phyloP scores from a whole-genome alignment of 30 jellyfish, hydroid and myxozoan genomes.

The Hydractinia symbiolongicarpus region DNA sequence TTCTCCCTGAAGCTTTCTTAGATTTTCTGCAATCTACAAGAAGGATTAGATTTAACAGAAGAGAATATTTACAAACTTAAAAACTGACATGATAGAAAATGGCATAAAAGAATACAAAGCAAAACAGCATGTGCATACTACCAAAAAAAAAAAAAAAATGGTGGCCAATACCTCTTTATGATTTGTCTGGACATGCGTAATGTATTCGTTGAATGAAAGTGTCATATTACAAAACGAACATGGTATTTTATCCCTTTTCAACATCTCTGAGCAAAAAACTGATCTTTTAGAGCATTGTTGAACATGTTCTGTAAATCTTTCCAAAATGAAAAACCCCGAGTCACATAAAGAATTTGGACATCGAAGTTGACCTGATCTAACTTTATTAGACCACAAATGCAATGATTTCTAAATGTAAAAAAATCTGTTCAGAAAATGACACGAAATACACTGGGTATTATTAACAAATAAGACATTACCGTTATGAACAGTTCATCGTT shows the following conservation, averaged over 20 bases:
- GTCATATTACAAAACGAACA: constrained; percentile 4
- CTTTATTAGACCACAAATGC: constrained; percentile 13
- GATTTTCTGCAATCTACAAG: constrained; percentile 4
- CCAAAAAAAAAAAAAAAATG: too few relatives aligned
- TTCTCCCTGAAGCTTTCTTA: constrained; percentile 5
- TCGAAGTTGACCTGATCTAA: constrained; percentile 4
- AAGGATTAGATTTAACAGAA: neutral
- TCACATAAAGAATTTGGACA: constrained; percentile 5
- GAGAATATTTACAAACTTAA: neutral
- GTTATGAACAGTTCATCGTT: neutral
- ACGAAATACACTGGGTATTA: neutral
- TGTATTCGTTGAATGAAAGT: neutral
- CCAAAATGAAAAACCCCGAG: neutral
- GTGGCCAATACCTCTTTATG: neutral
- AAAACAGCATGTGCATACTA: too few relatives aligned
- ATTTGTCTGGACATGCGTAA: neutral
- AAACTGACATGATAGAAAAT: neutral
- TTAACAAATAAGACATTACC: neutral
- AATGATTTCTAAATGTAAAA: neutral
- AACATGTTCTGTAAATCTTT: constrained; percentile 1
- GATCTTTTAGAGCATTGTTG: constrained; percentile 14
- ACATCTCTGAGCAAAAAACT: neutral
- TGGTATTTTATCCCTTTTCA: constrained; percentile 1
- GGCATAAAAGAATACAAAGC: too few relatives aligned
- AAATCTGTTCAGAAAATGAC: neutral